These are phyloP conservation scores for Phrynocephalus forsythii DNA, from an alignment of 2,797 vertebrate genomes.

Conservation along the genomic window DNA sequence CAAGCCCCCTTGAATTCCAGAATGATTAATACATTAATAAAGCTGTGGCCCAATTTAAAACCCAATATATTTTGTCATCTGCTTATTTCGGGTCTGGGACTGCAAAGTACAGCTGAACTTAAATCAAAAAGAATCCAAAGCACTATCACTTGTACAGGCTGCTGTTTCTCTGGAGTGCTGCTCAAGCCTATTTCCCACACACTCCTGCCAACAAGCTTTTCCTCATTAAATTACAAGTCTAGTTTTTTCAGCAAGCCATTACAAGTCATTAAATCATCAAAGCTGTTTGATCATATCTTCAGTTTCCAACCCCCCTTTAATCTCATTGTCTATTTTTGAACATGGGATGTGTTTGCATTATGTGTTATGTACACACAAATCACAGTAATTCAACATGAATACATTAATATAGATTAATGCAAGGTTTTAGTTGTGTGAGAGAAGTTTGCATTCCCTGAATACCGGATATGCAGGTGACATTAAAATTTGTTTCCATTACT, in stretches of 20 bases:
- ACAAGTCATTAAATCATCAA: constrained; percentile 77
- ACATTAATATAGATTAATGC: constrained; percentile 61
- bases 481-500: constrained; percentile 47
- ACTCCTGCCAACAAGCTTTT: constrained; percentile 65
- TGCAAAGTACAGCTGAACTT: constrained; percentile 37
- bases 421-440: constrained; percentile 12
- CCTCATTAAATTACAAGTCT: constrained; percentile 62
- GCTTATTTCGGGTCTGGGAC: too few species aligned
- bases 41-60: too few species aligned
- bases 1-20: too few species aligned
- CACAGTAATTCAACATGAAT: constrained; percentile 59
- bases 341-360: constrained; percentile 52
- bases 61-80: too few species aligned
- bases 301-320: constrained; percentile 61
- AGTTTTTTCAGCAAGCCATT: constrained; percentile 63
- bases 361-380: constrained; percentile 58
- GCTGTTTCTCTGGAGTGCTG: constrained; percentile 41
- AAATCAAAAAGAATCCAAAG: constrained; percentile 32
- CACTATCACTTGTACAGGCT: not conserved
- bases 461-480: constrained; percentile 23
- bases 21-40: too few species aligned
- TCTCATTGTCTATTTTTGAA: constrained; percentile 70
- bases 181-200: constrained; percentile 52
- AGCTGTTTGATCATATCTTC: constrained; percentile 67
- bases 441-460: constrained; percentile 10